Conservation (phyloP, 1,140 invertebrate species). For the Dendrolimus punctatus region DNA sequence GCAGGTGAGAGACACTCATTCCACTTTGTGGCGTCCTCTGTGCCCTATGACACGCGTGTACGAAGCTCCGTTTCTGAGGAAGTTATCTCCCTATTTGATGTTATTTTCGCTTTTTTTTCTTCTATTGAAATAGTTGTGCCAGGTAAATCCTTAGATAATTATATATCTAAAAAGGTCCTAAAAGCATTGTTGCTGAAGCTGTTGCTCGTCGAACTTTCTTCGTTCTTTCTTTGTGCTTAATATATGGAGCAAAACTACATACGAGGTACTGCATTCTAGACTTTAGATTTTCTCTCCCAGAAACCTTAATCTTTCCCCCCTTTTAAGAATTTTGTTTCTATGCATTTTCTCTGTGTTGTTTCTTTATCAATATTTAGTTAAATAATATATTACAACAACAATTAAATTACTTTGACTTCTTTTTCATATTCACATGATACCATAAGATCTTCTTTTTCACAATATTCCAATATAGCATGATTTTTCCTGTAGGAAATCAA, state of each 20-base stretch:
- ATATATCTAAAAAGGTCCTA: not conserved
- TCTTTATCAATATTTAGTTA: not conserved
- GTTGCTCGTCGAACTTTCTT: conserved; percentile 19
- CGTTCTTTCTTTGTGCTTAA: conserved; percentile 21
- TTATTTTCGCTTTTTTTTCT: conserved; percentile 22
- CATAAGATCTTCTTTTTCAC: not conserved
- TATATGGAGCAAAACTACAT: conserved; percentile 14
- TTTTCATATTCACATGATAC: not conserved
- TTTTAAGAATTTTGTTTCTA: not conserved
- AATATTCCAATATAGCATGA: not conserved
- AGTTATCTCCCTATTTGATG: conserved; percentile 3
- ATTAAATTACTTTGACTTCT: not conserved
- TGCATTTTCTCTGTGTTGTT: not conserved
- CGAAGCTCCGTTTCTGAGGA: not conserved
- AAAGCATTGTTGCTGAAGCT: conserved; percentile 9
- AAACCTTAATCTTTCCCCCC: not conserved
- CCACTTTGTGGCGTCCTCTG: conserved; percentile 12
- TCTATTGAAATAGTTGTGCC: conserved; percentile 19
- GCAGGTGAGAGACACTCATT: conserved; percentile 6
- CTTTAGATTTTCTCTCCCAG: conserved; percentile 1
- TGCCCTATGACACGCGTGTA: conserved; percentile 1
- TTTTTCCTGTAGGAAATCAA: not conserved
- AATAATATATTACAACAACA: too few species aligned
- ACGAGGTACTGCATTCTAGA: not conserved
- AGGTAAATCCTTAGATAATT: conserved; percentile 3